A percentile compares a stretch with the other conserved stretches of the same genome.
Conservation (phyloP, 2,113 vertebrate species). For the Psammodynastes pulverulentus region DNA sequence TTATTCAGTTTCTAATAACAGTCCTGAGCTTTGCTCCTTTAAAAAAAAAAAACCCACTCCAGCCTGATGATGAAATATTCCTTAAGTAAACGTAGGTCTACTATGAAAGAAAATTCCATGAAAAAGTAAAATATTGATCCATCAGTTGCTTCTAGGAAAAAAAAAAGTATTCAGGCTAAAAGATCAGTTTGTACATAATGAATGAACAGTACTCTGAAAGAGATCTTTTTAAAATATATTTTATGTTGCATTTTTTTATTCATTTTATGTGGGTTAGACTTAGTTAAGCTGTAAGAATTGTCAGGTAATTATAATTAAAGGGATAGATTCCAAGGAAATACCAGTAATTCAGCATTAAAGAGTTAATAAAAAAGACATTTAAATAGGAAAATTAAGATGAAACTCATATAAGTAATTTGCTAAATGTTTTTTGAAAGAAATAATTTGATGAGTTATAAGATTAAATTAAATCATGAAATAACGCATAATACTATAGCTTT, state of each 20-base stretch:
- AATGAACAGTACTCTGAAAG: not conserved
- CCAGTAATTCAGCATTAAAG: not conserved
- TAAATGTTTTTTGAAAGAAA: not conserved
- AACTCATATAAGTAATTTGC: not conserved
- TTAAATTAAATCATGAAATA: not conserved
- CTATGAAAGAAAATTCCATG: not conserved
- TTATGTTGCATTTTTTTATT: not conserved
- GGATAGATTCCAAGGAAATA: not conserved
- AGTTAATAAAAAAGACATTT: not conserved
- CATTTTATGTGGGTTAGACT: not conserved
- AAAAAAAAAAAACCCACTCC: not conserved
- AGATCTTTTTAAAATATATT: not conserved
- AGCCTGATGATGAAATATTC: not conserved
- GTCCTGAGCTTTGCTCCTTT: not conserved
- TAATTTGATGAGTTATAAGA: not conserved
- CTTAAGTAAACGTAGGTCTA: not conserved
- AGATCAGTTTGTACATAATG: not conserved
- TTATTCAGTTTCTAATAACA: not conserved
- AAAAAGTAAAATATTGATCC: not conserved
- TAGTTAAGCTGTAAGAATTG: not conserved
- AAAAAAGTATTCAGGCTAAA: not conserved
- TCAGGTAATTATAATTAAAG: not conserved
- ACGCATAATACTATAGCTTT: not conserved
- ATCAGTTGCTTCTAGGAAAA: not conserved
- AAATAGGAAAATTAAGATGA: not conserved